Conservation (phyloP, 2,888 invertebrate genomes). For the Drosophila emarginata region DNA sequence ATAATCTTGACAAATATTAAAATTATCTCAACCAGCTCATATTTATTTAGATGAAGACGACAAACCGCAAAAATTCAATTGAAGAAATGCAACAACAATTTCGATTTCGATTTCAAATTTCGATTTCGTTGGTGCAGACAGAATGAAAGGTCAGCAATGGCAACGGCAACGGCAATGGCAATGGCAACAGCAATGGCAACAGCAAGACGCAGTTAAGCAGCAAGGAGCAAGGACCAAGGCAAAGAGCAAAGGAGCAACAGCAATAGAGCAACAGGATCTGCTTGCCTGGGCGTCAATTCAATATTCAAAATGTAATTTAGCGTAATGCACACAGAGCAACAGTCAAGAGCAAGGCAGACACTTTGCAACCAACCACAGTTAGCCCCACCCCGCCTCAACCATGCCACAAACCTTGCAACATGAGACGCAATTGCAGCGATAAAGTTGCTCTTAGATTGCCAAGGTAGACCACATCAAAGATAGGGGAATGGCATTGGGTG, state of each 20-base stretch:
- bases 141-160: slow-evolving; percentile 16
- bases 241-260: slow-evolving; percentile 20
- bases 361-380: slow-evolving; percentile 23
- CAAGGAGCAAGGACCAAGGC: no score
- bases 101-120: slow-evolving; percentile 29
- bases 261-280: slow-evolving; percentile 44
- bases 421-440: slow-evolving; percentile 63
- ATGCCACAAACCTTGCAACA: slow-evolving; percentile 38
- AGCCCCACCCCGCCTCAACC: slow-evolving; percentile 1
- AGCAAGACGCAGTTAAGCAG: neutral
- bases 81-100: slow-evolving; percentile 46
- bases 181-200: neutral
- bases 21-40: neutral
- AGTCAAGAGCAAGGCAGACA: slow-evolving; percentile 25
- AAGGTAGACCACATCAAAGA: slow-evolving; percentile 28
- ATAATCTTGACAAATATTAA: neutral
- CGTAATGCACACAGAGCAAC: slow-evolving; percentile 65
- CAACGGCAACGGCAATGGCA: no score
- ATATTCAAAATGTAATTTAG: slow-evolving; percentile 77
- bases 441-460: slow-evolving; percentile 50
- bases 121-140: slow-evolving; percentile 23
- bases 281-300: slow-evolving; percentile 57
- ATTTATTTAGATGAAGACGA: slow-evolving; percentile 14
- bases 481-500: neutral
- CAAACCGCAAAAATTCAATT: slow-evolving; percentile 47